Evolutionary conservation across 2,888 invertebrate genomes (phyloP).

Genomic region (Archaeoteleia sp.): DNA sequence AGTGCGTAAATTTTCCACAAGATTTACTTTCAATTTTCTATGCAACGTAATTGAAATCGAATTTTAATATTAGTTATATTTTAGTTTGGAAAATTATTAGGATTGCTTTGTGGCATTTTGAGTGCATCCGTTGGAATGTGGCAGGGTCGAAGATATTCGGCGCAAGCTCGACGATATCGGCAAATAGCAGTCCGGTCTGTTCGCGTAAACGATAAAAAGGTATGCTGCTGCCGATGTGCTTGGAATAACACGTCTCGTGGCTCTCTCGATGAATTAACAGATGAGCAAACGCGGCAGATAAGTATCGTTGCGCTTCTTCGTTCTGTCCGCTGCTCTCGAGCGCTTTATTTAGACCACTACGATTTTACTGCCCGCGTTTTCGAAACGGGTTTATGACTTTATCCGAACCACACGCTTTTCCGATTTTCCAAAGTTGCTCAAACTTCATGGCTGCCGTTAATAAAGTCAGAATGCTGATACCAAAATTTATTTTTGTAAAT

Average conservation of each 20-base stretch:
- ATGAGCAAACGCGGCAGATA: constrained; percentile 29
- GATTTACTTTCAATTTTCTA: no score
- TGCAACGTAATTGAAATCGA: no score
- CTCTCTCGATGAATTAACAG: constrained; percentile 35
- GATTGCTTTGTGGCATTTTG: no score
- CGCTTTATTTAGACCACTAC: constrained; percentile 46
- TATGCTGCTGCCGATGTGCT: constrained; percentile 11
- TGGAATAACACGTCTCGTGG: constrained; percentile 17
- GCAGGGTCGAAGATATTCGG: no score
- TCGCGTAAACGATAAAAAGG: constrained; percentile 15
- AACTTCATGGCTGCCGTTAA: no score
- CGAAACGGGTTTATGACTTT: constrained; percentile 31
- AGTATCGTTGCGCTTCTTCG: constrained; percentile 36
- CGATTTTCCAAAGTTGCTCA: constrained; percentile 26
- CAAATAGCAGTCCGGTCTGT: constrained; percentile 14
- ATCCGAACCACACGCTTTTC: constrained; percentile 22
- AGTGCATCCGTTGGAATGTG: no score
- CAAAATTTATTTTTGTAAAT: no score
- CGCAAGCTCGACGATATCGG: no score
- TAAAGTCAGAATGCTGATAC: no score
- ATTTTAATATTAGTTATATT: no score
- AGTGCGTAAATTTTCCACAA: no score
- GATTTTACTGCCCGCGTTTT: constrained; percentile 37
- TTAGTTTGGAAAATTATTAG: no score
- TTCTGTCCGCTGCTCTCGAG: constrained; percentile 38